Conservation (phyloP, 1,140 invertebrate species). For the Aricia agestis region DNA sequence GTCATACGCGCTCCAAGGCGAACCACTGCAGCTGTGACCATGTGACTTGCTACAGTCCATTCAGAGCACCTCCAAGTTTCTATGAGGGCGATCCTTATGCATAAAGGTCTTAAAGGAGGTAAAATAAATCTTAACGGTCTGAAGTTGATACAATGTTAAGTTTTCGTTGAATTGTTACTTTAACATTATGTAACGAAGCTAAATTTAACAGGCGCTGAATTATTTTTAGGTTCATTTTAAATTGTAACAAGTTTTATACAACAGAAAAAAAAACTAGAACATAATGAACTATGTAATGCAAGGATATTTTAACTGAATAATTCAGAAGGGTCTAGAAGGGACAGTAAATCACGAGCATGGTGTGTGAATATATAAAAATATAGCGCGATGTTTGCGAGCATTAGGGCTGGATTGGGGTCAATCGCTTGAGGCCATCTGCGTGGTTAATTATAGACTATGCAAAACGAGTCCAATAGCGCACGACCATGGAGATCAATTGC, state of each 20-base stretch:
- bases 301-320: no score
- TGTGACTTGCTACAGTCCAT: neutral
- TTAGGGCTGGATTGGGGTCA: constrained; percentile 70
- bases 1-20: constrained; percentile 42
- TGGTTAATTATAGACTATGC: constrained; percentile 67
- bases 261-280: no score
- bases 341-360: constrained; percentile 35
- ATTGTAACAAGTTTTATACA: no score
- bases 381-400: constrained; percentile 52
- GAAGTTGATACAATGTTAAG: neutral
- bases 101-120: no score
- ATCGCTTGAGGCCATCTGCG: constrained; percentile 71
- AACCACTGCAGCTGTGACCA: constrained; percentile 33
- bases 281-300: no score
- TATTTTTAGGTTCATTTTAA: no score
- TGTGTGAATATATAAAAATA: constrained; percentile 64
- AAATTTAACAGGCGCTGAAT: no score
- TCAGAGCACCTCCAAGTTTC: no score
- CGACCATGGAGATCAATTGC: constrained; percentile 54
- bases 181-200: constrained; percentile 18
- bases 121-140: no score
- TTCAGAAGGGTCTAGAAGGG: no score
- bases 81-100: no score
- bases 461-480: constrained; percentile 51
- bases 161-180: constrained; percentile 22